Conservation (phyloP, 2,888 invertebrate species). For the Drosophila hawaiiensis region DNA sequence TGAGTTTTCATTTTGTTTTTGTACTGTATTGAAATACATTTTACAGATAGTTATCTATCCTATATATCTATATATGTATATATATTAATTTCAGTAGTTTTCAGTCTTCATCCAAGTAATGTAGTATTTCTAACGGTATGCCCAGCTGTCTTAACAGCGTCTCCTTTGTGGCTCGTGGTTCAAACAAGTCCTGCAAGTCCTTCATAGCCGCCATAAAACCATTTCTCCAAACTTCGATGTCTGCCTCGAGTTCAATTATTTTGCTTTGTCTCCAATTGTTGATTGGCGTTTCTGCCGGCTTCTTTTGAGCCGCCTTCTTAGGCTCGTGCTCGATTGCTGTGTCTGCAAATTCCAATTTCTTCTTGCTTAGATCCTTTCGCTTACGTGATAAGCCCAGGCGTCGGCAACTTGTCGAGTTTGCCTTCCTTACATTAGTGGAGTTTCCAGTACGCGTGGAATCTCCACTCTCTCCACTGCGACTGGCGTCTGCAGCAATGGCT, state of each 20-base stretch:
- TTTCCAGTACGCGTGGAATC: slow-evolving; percentile 10
- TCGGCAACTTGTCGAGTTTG: slow-evolving; percentile 59
- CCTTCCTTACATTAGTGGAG: slow-evolving; percentile 46
- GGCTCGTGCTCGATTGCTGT: slow-evolving; percentile 2
- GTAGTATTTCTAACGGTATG: slow-evolving; percentile 76
- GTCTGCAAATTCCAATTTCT: slow-evolving; percentile 69
- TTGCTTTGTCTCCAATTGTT: slow-evolving; percentile 34
- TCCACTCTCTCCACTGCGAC: background rate
- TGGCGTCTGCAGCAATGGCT: background rate
- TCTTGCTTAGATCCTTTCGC: slow-evolving; percentile 67
- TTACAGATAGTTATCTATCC: slow-evolving; percentile 23
- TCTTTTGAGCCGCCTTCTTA: background rate
- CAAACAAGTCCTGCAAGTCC: slow-evolving; percentile 67
- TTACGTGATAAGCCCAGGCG: slow-evolving; percentile 64
- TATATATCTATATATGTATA: background rate
- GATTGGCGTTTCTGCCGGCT: background rate
- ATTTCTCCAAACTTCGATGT: slow-evolving; percentile 73
- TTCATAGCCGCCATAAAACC: slow-evolving; percentile 72
- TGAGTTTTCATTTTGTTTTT: slow-evolving; percentile 83
- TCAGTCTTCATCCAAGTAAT: slow-evolving; percentile 70
- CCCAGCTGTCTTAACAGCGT: slow-evolving; percentile 65
- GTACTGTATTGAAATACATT: slow-evolving; percentile 48
- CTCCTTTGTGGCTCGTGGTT: slow-evolving; percentile 44
- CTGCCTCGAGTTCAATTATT: slow-evolving; percentile 56
- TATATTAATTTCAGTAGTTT: background rate